These are phyloP conservation scores for Nomada hirtipes DNA, from an alignment of 2,888 invertebrate genomes.

Conservation along the genomic window DNA sequence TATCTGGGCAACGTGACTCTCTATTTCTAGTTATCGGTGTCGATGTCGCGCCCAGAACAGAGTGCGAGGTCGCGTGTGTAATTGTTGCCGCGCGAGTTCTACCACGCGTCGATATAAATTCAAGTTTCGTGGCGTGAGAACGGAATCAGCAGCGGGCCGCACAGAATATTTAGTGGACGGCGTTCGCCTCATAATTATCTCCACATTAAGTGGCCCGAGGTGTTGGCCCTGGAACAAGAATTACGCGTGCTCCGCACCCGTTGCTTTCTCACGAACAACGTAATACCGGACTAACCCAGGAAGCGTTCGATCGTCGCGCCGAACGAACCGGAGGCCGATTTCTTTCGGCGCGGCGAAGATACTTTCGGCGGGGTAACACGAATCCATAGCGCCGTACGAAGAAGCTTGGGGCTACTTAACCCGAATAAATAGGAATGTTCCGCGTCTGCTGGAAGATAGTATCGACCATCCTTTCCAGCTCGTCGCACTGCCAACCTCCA, in stretches of 20 bases:
- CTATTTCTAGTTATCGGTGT: no score
- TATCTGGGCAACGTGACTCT: background rate
- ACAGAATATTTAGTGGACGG: conserved; percentile 12
- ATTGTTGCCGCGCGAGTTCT: background rate
- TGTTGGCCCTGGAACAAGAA: conserved; percentile 5
- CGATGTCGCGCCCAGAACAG: background rate
- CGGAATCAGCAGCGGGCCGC: background rate
- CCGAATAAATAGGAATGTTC: conserved; percentile 68
- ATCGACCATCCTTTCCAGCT: conserved; percentile 66
- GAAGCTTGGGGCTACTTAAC: conserved; percentile 59
- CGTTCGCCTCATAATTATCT: conserved; percentile 5
- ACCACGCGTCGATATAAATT: background rate
- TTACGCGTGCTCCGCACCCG: background rate
- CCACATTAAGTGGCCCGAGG: conserved; percentile 24
- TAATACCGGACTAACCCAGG: background rate
- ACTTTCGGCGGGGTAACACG: conserved; percentile 17
- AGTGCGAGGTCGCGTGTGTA: background rate
- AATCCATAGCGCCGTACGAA: conserved; percentile 3
- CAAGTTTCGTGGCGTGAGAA: background rate
- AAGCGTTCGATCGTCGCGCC: conserved; percentile 4
- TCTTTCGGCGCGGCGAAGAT: background rate
- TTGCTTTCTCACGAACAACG: conserved; percentile 1
- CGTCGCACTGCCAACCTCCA: conserved; percentile 40
- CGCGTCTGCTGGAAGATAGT: conserved; percentile 56
- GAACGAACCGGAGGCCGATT: background rate